These are phyloP conservation scores for Tetranychus truncatus DNA, from an alignment of 2,888 invertebrate genomes.

Conservation along the genomic window DNA sequence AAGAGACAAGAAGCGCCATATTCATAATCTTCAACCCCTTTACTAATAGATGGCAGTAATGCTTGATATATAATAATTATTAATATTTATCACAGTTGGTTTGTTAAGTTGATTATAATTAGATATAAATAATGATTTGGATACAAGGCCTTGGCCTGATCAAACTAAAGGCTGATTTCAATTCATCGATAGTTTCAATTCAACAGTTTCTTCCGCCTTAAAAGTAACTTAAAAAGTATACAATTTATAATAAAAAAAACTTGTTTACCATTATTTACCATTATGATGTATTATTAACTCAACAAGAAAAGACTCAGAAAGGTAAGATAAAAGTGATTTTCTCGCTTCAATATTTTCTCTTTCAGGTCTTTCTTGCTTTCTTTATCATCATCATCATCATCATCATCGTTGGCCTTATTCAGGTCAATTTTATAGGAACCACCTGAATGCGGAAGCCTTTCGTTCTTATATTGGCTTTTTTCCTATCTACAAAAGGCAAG, in stretches of 20 bases:
- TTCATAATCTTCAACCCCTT: no score
- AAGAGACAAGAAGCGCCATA: no score
- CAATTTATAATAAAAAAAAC: no score
- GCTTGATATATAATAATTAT: no score
- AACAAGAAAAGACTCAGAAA: neutral
- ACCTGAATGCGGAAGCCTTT: neutral
- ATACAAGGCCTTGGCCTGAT: constrained; percentile 1
- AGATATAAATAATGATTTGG: neutral
- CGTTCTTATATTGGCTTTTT: neutral
- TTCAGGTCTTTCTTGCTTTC: neutral
- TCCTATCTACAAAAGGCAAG: neutral
- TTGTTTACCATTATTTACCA: no score
- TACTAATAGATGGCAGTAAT: no score
- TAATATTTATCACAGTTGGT: neutral
- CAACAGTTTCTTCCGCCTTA: neutral
- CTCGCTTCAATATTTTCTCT: neutral
- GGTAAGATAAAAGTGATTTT: neutral
- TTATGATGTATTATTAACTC: no score
- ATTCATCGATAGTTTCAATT: neutral
- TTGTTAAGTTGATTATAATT: neutral
- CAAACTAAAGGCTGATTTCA: neutral
- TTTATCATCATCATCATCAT: neutral
- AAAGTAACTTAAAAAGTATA: neutral
- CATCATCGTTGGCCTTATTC: neutral
- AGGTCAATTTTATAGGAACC: neutral